These are phyloP conservation scores for Molothrus ater DNA, from an alignment of 2,797 vertebrate species.

Conservation along the genomic window DNA sequence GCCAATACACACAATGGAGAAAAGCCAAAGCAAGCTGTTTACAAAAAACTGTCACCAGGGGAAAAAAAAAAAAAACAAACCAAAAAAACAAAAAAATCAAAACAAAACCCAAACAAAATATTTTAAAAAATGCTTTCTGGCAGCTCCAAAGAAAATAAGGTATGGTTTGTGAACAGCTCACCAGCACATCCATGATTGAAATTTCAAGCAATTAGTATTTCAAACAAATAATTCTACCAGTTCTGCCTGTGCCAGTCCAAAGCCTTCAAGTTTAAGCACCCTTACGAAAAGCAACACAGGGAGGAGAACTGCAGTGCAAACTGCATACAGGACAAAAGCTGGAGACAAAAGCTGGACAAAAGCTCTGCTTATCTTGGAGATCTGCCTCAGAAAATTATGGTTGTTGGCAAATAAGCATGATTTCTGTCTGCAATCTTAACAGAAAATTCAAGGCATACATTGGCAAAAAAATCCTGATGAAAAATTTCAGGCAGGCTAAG, in stretches of 20 bases:
- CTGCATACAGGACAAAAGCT: not conserved
- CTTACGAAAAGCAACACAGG: not conserved
- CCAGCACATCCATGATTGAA: not conserved
- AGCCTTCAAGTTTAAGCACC: not conserved
- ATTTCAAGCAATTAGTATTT: constrained; percentile 11
- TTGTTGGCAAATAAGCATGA: not conserved
- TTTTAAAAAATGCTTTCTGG: not conserved
- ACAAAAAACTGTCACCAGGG: not conserved
- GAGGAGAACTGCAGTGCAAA: not conserved
- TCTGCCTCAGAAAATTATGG: not conserved
- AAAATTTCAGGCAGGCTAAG: not conserved
- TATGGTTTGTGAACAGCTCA: constrained; percentile 2
- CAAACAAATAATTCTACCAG: constrained; percentile 16
- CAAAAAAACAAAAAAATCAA: too few relatives aligned
- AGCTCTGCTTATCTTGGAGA: not conserved
- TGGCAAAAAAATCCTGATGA: not conserved
- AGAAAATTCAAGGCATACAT: not conserved
- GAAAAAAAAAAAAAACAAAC: not conserved
- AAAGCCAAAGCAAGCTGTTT: constrained; percentile 29
- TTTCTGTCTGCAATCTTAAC: not conserved
- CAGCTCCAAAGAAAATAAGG: not conserved
- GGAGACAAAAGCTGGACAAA: not conserved
- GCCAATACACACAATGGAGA: not conserved
- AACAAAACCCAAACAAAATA: not conserved
- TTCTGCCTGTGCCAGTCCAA: not conserved